Evolutionary conservation across 1,140 invertebrate genomes (phyloP), one percentile per base, ranked within the genome.

Genomic region (Drosophila micromelanica): DNA sequence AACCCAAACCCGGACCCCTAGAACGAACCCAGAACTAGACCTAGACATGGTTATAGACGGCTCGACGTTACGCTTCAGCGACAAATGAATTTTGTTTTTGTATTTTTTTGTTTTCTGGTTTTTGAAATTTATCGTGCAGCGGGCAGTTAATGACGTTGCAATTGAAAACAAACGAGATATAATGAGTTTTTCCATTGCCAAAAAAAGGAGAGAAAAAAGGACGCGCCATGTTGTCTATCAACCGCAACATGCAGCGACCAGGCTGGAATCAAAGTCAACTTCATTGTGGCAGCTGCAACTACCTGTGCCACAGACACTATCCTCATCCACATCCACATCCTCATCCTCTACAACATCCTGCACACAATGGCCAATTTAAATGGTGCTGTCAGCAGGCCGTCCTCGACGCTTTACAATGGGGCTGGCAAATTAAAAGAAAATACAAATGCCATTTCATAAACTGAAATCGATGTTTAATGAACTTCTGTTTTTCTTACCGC

Each of bases 81-180:
- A 46, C 54, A 85, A 86, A 77, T 78, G 77, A 40, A 72, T 75
- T 82, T 35, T 32, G 8, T 37, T 82, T 78, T 9, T 35, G 7
- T 35, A 9, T 7, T 35, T 35, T 35, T 35, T 8, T 35, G 0
- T 35, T 35, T 9, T 35, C 7, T 32, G 0, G 5, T 32, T 46
- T 35, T 8, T 56, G 55, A 68, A 87, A 78, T 86, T 76, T 78
- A 70, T 86, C 64, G 70, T 77, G 79, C 74, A 65, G 40, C 81
- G 45, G 48, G 56, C 76, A 78, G 82, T 87, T 87, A 87, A 87
- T 87, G 82, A 87, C 64, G 79, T 73, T 87, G 82, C 82, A 89
- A 89, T 87, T 80, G 82, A 89, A 78, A 87, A 87, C 82, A 89
- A 87, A 87, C 76, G 78, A 64, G 76, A 87, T 89, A 89, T 87